Evolutionary conservation across 1,140 invertebrate genomes (phyloP).

Genomic region (Medauroidea extradentata): DNA sequence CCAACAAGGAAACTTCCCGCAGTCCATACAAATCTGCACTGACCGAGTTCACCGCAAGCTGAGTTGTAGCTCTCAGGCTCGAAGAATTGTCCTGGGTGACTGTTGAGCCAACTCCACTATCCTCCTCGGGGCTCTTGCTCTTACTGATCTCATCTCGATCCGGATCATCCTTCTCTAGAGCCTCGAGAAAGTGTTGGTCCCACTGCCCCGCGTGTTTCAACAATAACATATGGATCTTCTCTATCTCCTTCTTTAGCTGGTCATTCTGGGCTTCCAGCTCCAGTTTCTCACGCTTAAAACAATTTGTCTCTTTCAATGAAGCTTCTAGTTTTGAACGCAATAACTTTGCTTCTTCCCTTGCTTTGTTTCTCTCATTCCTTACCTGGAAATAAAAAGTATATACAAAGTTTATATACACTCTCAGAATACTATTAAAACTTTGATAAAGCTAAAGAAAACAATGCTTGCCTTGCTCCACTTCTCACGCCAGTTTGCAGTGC

Average conservation of each 20-base stretch:
- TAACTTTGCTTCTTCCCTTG: slow-evolving; percentile 79
- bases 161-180: slow-evolving; percentile 43
- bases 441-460: slow-evolving; percentile 1
- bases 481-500: slow-evolving; percentile 87
- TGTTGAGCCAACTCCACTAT: neutral
- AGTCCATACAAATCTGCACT: slow-evolving; percentile 10
- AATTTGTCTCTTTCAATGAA: slow-evolving; percentile 69
- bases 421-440: no score
- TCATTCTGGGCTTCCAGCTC: slow-evolving; percentile 76
- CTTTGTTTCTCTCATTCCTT: slow-evolving; percentile 78
- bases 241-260: slow-evolving; percentile 75
- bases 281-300: slow-evolving; percentile 71
- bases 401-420: neutral
- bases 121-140: neutral
- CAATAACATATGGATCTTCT: slow-evolving; percentile 62
- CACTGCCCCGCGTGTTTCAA: slow-evolving; percentile 65
- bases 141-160: slow-evolving; percentile 35
- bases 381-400: slow-evolving; percentile 45
- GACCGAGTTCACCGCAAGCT: slow-evolving; percentile 6
- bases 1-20: slow-evolving; percentile 5
- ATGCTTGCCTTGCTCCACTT: slow-evolving; percentile 87
- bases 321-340: slow-evolving; percentile 74
- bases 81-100: neutral
- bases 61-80: neutral
- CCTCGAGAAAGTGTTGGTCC: slow-evolving; percentile 45